phyloP scores from a whole-genome alignment of 2,797 vertebrate species.

The Takifugu rubripes region DNA sequence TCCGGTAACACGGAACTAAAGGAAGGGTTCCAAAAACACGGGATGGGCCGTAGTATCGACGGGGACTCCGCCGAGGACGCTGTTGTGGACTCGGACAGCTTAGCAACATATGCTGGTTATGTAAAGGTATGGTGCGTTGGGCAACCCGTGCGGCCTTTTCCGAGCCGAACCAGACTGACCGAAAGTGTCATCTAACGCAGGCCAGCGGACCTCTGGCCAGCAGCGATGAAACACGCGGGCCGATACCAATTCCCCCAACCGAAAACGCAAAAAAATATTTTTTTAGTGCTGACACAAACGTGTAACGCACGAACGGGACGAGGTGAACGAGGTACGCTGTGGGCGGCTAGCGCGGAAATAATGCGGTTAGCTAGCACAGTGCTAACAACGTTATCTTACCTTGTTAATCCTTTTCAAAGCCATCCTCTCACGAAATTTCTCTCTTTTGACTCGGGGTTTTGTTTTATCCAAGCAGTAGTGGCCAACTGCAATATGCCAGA shows the following conservation, averaged over 20 bases:
- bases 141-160: constrained; percentile 38
- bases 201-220: too few species aligned
- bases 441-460: constrained; percentile 11
- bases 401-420: constrained; percentile 82
- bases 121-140: constrained; percentile 17
- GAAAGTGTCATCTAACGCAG: constrained; percentile 24
- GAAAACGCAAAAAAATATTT: too few species aligned
- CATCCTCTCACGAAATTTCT: constrained; percentile 65
- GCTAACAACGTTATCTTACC: constrained; percentile 58
- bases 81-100: accelerated
- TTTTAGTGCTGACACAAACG: too few species aligned
- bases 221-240: too few species aligned
- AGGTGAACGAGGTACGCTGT: constrained; percentile 11
- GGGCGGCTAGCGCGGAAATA: constrained; percentile 45
- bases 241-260: too few species aligned
- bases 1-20: constrained; percentile 3
- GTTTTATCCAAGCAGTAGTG: constrained; percentile 26
- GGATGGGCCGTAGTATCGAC: too few species aligned
- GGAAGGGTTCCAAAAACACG: not conserved
- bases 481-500: constrained; percentile 45
- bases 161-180: constrained; percentile 10
- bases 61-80: not conserved
- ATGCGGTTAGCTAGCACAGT: constrained; percentile 6
- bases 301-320: too few species aligned
- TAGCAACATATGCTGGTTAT: not conserved